These are phyloP conservation scores for Temnothorax rugatulus DNA, from an alignment of 2,888 invertebrate genomes.

Conservation along the genomic window DNA sequence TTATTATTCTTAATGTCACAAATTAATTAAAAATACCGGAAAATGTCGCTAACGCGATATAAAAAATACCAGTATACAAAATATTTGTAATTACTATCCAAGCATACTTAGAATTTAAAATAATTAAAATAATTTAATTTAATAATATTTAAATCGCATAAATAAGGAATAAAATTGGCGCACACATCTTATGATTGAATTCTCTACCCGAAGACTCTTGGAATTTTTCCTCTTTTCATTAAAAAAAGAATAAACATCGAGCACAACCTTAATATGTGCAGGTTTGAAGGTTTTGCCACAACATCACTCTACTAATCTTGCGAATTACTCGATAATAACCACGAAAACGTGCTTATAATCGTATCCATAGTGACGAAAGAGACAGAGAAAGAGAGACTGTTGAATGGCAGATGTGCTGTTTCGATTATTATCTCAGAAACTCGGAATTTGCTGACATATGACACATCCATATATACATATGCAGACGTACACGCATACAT, in stretches of 20 bases:
- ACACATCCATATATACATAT: constrained; percentile 1
- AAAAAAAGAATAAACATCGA: background rate
- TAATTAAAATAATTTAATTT: background rate
- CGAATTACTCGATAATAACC: constrained; percentile 64
- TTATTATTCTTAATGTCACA: no score
- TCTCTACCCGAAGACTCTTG: background rate
- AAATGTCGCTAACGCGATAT: no score
- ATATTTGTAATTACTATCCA: no score
- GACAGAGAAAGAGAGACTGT: constrained; percentile 7
- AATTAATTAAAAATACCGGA: no score
- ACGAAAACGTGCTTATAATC: constrained; percentile 68
- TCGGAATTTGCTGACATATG: constrained; percentile 64
- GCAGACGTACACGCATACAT: background rate
- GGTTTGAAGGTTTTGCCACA: background rate
- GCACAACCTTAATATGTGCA: background rate
- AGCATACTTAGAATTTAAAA: background rate
- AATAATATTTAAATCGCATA: background rate
- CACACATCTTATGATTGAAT: background rate
- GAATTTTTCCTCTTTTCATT: background rate
- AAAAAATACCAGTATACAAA: no score
- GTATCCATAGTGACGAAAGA: constrained; percentile 56
- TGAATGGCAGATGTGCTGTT: constrained; percentile 65
- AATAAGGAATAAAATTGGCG: background rate
- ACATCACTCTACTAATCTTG: background rate
- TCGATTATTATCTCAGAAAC: constrained; percentile 74